Evolutionary conservation across 2,113 vertebrate species (phyloP), one percentile per base, ranked within the genome.

Genomic region (Calonectris borealis): DNA sequence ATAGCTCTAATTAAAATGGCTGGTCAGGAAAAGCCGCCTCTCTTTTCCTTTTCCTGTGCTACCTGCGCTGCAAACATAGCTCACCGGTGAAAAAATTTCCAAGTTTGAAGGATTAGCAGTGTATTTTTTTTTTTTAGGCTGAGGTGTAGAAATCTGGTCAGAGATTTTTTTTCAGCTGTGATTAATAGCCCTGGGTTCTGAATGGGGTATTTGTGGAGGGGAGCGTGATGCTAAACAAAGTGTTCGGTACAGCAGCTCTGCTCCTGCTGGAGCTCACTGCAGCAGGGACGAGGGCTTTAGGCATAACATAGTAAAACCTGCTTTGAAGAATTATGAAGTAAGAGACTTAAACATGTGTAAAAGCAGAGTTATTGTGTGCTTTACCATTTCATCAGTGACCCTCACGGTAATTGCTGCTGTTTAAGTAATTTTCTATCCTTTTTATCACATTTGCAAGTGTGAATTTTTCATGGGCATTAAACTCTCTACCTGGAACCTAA

Each of bases 21-120:
- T 68, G 80, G 94, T 84, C 94, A 95, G 95, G 95, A 93, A 93
- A 97, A 96, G 16, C 57, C 64, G 87, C 38, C 64, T 84, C 29
- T 96, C 42, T 85, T 68, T 94, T 92, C 88, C 52, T 65, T 88
- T 96, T 91, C 81, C 88, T 93, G 49, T 88, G 81, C 86, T 94
- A 81, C 86, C 57, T 86, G 19, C 0, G 1, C 81, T 83, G 71
- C 61, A 93, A 88, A 51, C 49, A 25, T 60, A 86, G 81, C 32
- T 88, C 21, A 49, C 19, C 27, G 49, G 27, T 66, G 85, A 42
- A 90, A 70, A 60, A 73, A 42, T 4, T 31, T 57, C 57, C 26
- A 69, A 54, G 48, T 88, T 85, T 72, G 84, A 90, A 88, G 79
- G 79, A 77, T 88, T 88, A 90, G 61, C 36, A 73, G 54, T 69